Conservation (phyloP, 2,113 vertebrate species). For the Arothron firmamentum region DNA sequence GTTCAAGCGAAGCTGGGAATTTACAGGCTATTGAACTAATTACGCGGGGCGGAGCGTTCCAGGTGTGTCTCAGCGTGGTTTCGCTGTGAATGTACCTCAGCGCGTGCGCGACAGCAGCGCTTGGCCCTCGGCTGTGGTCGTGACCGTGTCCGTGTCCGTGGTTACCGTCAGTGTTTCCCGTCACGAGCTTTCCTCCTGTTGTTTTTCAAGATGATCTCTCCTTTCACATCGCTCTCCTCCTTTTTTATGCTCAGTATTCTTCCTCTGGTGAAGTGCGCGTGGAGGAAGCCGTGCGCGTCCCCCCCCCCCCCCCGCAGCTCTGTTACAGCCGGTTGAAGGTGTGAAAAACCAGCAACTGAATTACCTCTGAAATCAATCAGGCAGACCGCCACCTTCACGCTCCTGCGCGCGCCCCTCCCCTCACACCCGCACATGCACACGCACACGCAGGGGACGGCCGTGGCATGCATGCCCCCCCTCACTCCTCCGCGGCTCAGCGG, state of each 20-base stretch:
- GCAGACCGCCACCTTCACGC: conserved; percentile 32
- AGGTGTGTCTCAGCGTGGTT: conserved; percentile 10
- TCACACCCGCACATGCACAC: conserved; percentile 22
- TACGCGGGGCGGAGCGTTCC: conserved; percentile 60
- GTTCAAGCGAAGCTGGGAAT: conserved; percentile 36
- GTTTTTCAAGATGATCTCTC: conserved; percentile 79
- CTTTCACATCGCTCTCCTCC: conserved; percentile 35
- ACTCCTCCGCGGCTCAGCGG: conserved; percentile 62
- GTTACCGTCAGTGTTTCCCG: conserved; percentile 59
- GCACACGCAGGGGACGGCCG: conserved; percentile 49
- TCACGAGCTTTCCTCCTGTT: conserved; percentile 71
- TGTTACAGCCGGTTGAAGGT: conserved; percentile 64
- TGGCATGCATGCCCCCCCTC: conserved; percentile 37
- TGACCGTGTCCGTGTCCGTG: conserved; percentile 46
- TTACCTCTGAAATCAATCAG: conserved; percentile 61
- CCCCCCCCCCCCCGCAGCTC: conserved; percentile 58
- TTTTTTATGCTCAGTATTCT: too few relatives aligned
- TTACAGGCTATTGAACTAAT: conserved; percentile 74
- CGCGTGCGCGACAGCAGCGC: conserved; percentile 64
- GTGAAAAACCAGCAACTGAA: conserved; percentile 67
- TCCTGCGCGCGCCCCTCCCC: conserved; percentile 24
- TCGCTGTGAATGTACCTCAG: conserved; percentile 60
- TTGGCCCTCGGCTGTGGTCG: conserved; percentile 45
- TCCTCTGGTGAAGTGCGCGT: too few relatives aligned
- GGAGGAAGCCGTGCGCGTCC: too few relatives aligned